These are phyloP conservation scores for Prenolepis imparis DNA, from an alignment of 2,888 invertebrate species.

Conservation along the genomic window DNA sequence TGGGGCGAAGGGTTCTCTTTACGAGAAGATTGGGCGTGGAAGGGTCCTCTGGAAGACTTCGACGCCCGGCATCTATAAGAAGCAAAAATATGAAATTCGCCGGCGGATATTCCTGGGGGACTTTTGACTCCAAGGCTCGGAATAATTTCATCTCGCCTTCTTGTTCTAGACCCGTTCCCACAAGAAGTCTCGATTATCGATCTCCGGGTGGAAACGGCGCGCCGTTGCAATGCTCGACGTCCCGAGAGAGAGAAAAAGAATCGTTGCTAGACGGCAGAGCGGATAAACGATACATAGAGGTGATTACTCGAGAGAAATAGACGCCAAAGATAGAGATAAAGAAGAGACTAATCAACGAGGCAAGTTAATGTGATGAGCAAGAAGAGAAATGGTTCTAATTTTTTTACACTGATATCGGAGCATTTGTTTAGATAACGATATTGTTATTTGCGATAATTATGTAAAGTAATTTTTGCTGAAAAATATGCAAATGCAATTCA, in stretches of 20 bases:
- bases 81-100: slow-evolving; percentile 70
- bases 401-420: background rate
- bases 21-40: slow-evolving; percentile 67
- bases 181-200: slow-evolving; percentile 54
- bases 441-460: background rate
- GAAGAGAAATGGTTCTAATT: slow-evolving; percentile 23
- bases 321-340: slow-evolving; percentile 36
- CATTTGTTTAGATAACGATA: background rate
- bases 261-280: slow-evolving; percentile 31
- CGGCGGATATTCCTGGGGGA: slow-evolving; percentile 57
- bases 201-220: slow-evolving; percentile 48
- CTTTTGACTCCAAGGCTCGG: slow-evolving; percentile 62
- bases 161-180: slow-evolving; percentile 46
- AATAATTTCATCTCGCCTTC: slow-evolving; percentile 65
- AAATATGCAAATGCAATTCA: no score
- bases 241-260: slow-evolving; percentile 43
- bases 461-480: slow-evolving; percentile 23
- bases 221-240: slow-evolving; percentile 57
- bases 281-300: slow-evolving; percentile 49
- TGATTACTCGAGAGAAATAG: slow-evolving; percentile 47
- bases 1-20: slow-evolving; percentile 65
- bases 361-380: slow-evolving; percentile 21
- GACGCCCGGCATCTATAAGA: slow-evolving; percentile 53
- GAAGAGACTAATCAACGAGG: slow-evolving; percentile 37
- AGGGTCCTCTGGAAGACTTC: slow-evolving; percentile 59